These are phyloP conservation scores for Heliornis fulica DNA, from an alignment of 2,113 vertebrate species.

Conservation along the genomic window DNA sequence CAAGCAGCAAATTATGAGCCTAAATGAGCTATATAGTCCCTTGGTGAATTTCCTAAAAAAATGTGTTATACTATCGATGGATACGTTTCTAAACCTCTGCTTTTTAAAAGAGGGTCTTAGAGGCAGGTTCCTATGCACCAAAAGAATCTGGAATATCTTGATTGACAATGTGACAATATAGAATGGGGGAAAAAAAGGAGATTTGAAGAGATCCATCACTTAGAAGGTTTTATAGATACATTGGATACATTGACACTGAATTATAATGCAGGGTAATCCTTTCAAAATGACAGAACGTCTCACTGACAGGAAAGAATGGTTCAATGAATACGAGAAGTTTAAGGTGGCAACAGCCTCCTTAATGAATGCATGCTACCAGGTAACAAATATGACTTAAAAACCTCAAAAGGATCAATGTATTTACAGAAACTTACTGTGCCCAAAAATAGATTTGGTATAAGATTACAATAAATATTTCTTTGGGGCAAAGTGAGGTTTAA, in stretches of 20 bases:
- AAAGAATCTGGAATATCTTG: background rate
- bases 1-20: background rate
- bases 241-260: background rate
- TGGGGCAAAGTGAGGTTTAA: background rate
- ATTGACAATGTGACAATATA: background rate
- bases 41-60: background rate
- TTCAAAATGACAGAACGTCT: slow-evolving; percentile 3
- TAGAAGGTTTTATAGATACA: slow-evolving; percentile 8
- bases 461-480: background rate
- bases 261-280: slow-evolving; percentile 18
- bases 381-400: background rate
- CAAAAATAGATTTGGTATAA: background rate
- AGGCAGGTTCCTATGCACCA: background rate
- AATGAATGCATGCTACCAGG: background rate
- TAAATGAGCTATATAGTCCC: background rate
- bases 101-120: background rate
- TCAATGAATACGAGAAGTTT: background rate
- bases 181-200: background rate
- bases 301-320: background rate
- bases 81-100: background rate
- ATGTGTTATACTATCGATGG: rapidly evolving
- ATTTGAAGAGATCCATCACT: background rate
- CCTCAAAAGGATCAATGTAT: background rate
- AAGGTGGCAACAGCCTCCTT: background rate
- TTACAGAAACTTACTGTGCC: background rate